A percentile compares a stretch with the other conserved stretches of the same genome.
These are phyloP conservation scores for Caenorhabditis sp. DNA, from an alignment of 2,888 invertebrate species.

Conservation along the genomic window DNA sequence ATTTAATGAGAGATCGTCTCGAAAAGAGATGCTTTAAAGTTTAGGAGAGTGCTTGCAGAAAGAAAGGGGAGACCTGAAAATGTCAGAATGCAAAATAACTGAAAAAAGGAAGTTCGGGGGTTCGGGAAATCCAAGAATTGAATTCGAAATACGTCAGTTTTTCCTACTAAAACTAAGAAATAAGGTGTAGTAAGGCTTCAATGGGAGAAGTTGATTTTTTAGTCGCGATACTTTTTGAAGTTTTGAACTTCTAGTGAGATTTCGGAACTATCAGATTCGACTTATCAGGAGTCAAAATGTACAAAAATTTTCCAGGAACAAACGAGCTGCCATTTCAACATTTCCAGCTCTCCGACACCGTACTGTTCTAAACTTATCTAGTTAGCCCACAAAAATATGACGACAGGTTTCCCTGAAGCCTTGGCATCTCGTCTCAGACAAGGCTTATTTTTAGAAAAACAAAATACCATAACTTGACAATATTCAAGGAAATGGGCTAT, in stretches of 20 bases:
- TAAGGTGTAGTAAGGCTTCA: neutral
- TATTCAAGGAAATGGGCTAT: neutral
- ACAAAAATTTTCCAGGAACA: no score
- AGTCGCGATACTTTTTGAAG: no score
- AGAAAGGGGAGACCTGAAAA: neutral
- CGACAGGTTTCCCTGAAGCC: neutral
- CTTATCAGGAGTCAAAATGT: no score
- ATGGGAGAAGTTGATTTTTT: no score
- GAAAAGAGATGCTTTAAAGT: conserved; percentile 10
- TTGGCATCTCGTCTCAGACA: neutral
- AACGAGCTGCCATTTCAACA: no score
- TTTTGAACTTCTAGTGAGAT: no score
- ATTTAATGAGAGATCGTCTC: conserved; percentile 12
- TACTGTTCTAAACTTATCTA: neutral
- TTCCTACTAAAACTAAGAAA: neutral
- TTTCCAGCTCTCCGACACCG: no score
- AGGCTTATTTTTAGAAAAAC: neutral
- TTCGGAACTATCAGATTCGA: no score
- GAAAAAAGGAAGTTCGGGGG: neutral
- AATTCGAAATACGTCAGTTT: no score
- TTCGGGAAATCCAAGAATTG: no score
- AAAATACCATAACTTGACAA: neutral
- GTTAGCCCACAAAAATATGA: neutral
- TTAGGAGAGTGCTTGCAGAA: conserved; percentile 7
- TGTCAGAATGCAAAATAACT: neutral